Conservation (phyloP, 2,797 vertebrate species). For the Squalus acanthias region DNA sequence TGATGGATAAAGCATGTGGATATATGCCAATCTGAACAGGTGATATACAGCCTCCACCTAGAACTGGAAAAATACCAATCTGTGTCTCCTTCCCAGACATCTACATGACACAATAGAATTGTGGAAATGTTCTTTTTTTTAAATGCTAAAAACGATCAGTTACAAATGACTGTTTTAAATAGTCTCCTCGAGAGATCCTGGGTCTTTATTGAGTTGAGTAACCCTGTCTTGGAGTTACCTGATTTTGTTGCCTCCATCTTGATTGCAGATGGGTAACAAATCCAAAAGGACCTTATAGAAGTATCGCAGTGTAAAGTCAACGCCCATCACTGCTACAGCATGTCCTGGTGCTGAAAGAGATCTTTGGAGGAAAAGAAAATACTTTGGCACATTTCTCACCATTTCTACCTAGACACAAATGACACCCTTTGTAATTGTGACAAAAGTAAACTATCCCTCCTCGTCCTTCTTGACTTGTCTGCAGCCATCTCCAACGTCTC, state of each 20-base stretch:
- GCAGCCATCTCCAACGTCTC: too few species aligned
- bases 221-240: constrained; percentile 59
- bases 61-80: background rate
- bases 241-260: constrained; percentile 95
- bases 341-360: constrained; percentile 82
- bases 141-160: background rate
- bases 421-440: too few species aligned
- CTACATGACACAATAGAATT: background rate
- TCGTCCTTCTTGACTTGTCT: too few species aligned
- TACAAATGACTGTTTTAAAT: background rate
- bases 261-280: constrained; percentile 89
- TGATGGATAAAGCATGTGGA: background rate
- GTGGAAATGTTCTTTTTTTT: background rate
- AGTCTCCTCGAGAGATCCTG: background rate
- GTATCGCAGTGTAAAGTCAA: constrained; percentile 93
- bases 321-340: constrained; percentile 91
- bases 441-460: too few species aligned
- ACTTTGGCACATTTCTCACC: background rate
- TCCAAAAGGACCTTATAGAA: constrained; percentile 97
- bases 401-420: background rate
- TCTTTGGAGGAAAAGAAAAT: constrained; percentile 51
- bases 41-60: background rate
- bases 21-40: background rate
- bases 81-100: background rate
- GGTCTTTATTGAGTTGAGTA: background rate